Conservation (phyloP, 2,888 invertebrate species). For the Leptopilina syphax region DNA sequence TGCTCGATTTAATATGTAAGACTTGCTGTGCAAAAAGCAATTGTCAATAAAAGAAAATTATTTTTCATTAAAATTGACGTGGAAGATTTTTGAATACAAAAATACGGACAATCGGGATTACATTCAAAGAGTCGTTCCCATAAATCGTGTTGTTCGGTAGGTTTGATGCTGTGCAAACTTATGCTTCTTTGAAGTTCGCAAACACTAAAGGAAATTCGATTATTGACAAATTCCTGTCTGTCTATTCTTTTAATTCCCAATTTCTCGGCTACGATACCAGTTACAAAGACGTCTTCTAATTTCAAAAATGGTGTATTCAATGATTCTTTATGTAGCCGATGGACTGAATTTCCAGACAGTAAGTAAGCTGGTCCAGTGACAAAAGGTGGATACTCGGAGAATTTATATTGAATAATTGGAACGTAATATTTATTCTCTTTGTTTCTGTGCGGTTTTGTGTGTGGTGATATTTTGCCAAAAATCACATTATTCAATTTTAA, state of each 20-base stretch:
- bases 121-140: not conserved
- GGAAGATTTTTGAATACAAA: not conserved
- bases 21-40: conserved; percentile 3
- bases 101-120: conserved; percentile 10
- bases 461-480: conserved; percentile 11
- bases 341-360: conserved; percentile 30
- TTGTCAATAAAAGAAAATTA: conserved; percentile 11
- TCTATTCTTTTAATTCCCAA: conserved; percentile 3
- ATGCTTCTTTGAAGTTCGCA: conserved; percentile 12
- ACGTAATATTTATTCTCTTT: not conserved
- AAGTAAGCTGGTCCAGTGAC: conserved; percentile 40
- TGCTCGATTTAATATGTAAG: not conserved
- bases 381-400: conserved; percentile 25
- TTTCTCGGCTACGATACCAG: not conserved
- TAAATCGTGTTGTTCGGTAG: not conserved
- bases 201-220: conserved; percentile 9
- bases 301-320: not conserved
- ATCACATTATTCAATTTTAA: conserved; percentile 59
- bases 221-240: not conserved
- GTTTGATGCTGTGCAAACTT: not conserved
- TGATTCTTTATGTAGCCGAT: conserved; percentile 38
- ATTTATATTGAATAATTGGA: not conserved
- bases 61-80: conserved; percentile 8
- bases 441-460: not conserved
- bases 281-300: conserved; percentile 20